These are phyloP conservation scores for Dunckerocampus dactyliophorus DNA, from an alignment of 2,113 vertebrate genomes.

Conservation along the genomic window DNA sequence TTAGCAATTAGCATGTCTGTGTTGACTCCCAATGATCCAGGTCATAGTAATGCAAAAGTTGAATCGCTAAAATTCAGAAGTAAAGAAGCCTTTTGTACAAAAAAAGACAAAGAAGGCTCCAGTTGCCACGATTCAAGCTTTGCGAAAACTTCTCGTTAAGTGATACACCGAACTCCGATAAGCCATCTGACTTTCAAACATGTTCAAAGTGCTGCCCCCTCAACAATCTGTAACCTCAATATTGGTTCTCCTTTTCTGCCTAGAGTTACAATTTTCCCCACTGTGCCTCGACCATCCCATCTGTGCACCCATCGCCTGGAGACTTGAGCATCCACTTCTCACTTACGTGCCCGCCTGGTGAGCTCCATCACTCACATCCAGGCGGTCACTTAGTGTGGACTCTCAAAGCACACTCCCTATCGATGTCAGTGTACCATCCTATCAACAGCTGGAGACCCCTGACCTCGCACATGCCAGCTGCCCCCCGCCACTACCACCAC, in stretches of 20 bases:
- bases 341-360: constrained; percentile 31
- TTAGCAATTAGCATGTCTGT: too few species aligned
- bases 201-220: constrained; percentile 1
- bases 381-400: constrained; percentile 12
- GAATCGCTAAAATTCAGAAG: too few species aligned
- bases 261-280: constrained; percentile 13
- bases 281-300: constrained; percentile 40
- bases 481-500: constrained; percentile 26
- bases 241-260: constrained; percentile 39
- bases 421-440: constrained; percentile 48
- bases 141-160: too few species aligned
- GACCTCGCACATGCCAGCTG: constrained; percentile 66
- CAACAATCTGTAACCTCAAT: constrained; percentile 46
- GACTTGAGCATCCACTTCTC: constrained; percentile 33
- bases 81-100: too few species aligned
- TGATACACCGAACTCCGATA: constrained; percentile 4
- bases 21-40: too few species aligned
- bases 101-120: too few species aligned
- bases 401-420: constrained; percentile 24
- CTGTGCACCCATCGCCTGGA: constrained; percentile 38
- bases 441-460: constrained; percentile 65
- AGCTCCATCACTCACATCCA: constrained; percentile 41
- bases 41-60: too few species aligned
- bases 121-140: too few species aligned
- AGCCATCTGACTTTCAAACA: constrained; percentile 15